phyloP scores from a whole-genome alignment of 2,888 invertebrate genomes.

The Lypha dubia region DNA sequence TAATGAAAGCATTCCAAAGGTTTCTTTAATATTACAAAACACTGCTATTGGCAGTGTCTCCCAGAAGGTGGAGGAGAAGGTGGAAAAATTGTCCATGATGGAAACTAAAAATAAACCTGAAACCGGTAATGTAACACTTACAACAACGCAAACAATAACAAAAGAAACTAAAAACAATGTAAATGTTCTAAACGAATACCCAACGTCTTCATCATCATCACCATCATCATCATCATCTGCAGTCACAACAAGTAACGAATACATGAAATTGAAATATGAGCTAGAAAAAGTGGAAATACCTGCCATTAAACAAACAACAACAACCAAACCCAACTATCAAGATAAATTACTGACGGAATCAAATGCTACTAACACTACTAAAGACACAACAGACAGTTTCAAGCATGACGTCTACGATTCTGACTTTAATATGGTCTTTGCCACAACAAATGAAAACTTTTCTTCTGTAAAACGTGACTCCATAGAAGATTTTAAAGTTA shows the following conservation, averaged over 20 bases:
- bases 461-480: conserved; percentile 65
- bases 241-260: conserved; percentile 23
- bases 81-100: conserved; percentile 45
- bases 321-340: conserved; percentile 36
- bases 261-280: conserved; percentile 61
- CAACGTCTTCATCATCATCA: conserved; percentile 48
- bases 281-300: conserved; percentile 71
- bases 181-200: conserved; percentile 66
- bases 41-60: background rate
- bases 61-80: conserved; percentile 26
- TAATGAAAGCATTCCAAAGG: conserved; percentile 63
- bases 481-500: conserved; percentile 67
- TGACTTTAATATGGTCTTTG: conserved; percentile 34
- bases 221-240: conserved; percentile 40
- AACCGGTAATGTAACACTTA: conserved; percentile 66
- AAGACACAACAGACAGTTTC: conserved; percentile 27
- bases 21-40: conserved; percentile 62
- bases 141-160: conserved; percentile 46
- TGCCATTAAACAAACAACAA: conserved; percentile 54
- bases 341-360: conserved; percentile 58
- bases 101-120: conserved; percentile 69
- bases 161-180: conserved; percentile 52
- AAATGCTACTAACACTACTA: conserved; percentile 12
- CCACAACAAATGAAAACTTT: conserved; percentile 58
- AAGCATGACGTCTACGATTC: conserved; percentile 46